Evolutionary conservation across 2,113 vertebrate species (phyloP).

Genomic region (Astur gentilis): DNA sequence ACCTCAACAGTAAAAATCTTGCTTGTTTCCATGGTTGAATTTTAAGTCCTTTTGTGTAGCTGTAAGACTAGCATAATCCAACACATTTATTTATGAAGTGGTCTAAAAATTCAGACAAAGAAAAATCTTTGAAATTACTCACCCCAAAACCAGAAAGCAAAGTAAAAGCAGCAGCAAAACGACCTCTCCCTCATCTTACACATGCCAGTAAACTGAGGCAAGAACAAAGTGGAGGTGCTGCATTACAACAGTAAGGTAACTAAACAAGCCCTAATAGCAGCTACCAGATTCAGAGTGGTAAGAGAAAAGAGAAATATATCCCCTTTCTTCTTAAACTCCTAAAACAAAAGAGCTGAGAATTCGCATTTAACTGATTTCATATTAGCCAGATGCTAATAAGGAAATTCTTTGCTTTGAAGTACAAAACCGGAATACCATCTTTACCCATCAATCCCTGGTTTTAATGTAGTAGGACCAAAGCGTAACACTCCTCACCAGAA

Average conservation of each 20-base stretch:
- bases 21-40: neutral
- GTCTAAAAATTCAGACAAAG: neutral
- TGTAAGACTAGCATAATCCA: neutral
- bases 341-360: neutral
- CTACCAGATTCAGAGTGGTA: neutral
- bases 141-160: neutral
- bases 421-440: neutral
- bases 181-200: neutral
- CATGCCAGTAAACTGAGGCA: neutral
- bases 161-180: neutral
- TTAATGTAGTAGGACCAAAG: neutral
- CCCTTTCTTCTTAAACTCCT: neutral
- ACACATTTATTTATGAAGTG: neutral
- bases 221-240: neutral
- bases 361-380: neutral
- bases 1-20: neutral
- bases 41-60: neutral
- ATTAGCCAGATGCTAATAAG: neutral
- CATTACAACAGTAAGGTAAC: neutral
- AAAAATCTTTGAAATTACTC: neutral
- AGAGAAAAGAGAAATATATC: neutral
- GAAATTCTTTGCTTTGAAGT: neutral
- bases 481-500: neutral
- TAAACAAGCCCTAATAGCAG: neutral
- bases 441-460: neutral